Evolutionary conservation across 2,113 vertebrate species (phyloP), one percentile per base, ranked within the genome.

Genomic region (Cololabis saira): DNA sequence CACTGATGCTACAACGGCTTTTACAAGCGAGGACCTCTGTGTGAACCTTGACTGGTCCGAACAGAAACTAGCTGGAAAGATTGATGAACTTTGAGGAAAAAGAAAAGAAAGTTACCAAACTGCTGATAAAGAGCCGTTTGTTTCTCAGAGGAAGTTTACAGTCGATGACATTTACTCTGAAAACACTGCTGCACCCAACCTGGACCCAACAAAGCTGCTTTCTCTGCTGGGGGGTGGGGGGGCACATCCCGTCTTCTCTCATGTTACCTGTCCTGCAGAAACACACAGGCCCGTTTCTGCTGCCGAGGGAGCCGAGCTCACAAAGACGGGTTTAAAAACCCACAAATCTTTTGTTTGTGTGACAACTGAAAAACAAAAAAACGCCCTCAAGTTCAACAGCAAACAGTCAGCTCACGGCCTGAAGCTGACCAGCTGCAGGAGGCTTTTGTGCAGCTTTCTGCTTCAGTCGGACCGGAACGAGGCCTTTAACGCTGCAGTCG

Each of bases 191-290:
- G 48, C 47, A 41, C 54, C 61, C 24, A 59, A 71, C 30, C 40
- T 5, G 30, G 63, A 49, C 27, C 18, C 50, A 59, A 80, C 61
- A 80, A 80, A 60, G 66, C 9, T 10, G 54, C 73, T 74, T 63
- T 77, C 45, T 59, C 57, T 71, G 66, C 44, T 55, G 22, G 59
- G 56, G 3, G 49, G 47, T 41, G 76, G 49, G 73, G 70, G 76
- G 13, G 33, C 65, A 81, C 59, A 75, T 61, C 49, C 61, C 5
- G 1, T 8, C 56, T 12, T 1, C 37, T 68, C 74, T 86, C 83
- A 49, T 7, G 74, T 86, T 86, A 72, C 76, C 65, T 61, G 53
- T 61, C 56, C 53, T 70, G 57, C 69, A 57, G 57, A 10, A 17
- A 54, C 58, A 76, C 72, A 58, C 67, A 64, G 21, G 27, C 27